A percentile compares a stretch with the other conserved stretches of the same genome.
Evolutionary conservation across 2,113 vertebrate genomes (phyloP).

Genomic region (Furnarius figulus): DNA sequence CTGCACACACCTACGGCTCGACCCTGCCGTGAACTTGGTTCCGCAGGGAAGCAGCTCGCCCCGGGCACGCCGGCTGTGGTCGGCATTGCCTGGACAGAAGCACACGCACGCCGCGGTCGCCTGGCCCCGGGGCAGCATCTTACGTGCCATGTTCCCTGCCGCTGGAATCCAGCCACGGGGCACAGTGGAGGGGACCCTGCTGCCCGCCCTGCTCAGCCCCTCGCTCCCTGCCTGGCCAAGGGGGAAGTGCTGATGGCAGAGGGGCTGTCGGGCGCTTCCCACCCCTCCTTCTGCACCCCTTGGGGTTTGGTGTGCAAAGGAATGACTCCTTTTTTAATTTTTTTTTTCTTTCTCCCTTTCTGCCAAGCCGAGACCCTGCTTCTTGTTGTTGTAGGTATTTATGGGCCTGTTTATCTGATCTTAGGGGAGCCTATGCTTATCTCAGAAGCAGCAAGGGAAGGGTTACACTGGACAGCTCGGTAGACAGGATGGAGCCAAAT

Average conservation of each 20-base stretch:
- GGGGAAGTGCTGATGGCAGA: not conserved
- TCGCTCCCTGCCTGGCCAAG: not conserved
- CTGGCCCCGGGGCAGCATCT: conserved; percentile 1
- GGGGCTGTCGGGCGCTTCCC: rapidly evolving
- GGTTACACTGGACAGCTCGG: conserved; percentile 69
- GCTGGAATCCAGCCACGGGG: not conserved
- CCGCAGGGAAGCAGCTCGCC: not conserved
- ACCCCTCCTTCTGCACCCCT: not conserved
- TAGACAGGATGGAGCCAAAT: conserved; percentile 79
- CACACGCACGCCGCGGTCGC: not conserved
- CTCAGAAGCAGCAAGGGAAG: conserved; percentile 67
- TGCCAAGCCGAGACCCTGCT: conserved; percentile 29
- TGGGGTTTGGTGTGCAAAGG: not conserved
- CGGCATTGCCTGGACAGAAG: too few relatives aligned
- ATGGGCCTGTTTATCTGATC: conserved; percentile 79
- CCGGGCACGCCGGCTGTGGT: not conserved
- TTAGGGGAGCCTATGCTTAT: conserved; percentile 75
- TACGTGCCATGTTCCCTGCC: not conserved
- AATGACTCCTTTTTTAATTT: not conserved
- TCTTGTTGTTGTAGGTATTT: conserved; percentile 73
- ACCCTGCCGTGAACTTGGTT: conserved; percentile 53
- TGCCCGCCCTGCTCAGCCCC: not conserved
- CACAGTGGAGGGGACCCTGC: not conserved
- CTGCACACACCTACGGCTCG: not conserved
- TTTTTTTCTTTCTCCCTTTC: not conserved